phyloP scores from a whole-genome alignment of 2,888 invertebrate genomes.

The Belgica antarctica region DNA sequence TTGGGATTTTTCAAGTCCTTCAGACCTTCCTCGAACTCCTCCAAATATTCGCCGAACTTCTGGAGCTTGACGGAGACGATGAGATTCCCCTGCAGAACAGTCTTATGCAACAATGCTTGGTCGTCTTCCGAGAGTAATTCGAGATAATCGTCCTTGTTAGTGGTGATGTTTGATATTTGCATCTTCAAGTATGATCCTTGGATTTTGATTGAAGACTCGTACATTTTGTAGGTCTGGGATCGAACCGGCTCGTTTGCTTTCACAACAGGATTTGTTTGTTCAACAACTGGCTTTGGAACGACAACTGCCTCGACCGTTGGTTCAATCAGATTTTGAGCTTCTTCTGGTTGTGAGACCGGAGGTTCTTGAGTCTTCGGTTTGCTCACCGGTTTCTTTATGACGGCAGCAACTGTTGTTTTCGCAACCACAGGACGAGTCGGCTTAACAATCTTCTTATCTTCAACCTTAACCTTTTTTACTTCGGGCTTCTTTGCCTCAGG shows the following conservation, averaged over 20 bases:
- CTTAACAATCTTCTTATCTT: neutral
- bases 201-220: neutral
- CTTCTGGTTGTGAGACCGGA: too few species aligned
- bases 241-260: neutral
- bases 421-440: neutral
- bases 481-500: neutral
- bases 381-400: too few species aligned
- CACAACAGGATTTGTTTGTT: neutral
- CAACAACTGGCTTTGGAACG: neutral
- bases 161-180: neutral
- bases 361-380: too few species aligned
- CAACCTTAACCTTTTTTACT: neutral
- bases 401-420: too few species aligned
- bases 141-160: neutral
- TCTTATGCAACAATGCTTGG: neutral
- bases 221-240: neutral
- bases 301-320: neutral
- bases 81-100: conserved; percentile 6
- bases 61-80: neutral
- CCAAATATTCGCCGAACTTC: neutral
- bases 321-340: neutral
- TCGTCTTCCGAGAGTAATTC: neutral
- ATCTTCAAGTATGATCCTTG: neutral
- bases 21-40: neutral
- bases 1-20: neutral